A percentile compares a stretch with the other conserved stretches of the same genome.
Evolutionary conservation across 1,140 invertebrate genomes (phyloP).

Genomic region (Sminthurinus signatus): DNA sequence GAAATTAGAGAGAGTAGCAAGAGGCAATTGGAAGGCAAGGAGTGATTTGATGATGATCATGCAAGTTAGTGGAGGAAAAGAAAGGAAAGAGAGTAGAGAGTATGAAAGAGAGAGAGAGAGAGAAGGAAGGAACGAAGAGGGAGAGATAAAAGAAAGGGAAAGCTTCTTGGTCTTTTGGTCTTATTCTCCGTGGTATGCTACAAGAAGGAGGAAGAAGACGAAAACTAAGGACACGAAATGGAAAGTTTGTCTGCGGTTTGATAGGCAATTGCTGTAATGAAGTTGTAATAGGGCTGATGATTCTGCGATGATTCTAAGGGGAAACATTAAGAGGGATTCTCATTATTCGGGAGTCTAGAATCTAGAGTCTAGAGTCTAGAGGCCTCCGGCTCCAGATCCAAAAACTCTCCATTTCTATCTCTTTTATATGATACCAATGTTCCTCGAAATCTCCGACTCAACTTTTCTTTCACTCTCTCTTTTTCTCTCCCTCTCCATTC

Average conservation of each 20-base stretch:
- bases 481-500: constrained; percentile 6
- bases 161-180: no score
- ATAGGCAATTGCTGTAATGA: constrained; percentile 41
- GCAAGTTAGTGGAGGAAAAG: constrained; percentile 27
- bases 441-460: constrained; percentile 17
- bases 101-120: not conserved
- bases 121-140: constrained; percentile 2
- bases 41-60: constrained; percentile 37
- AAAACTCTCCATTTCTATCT: constrained; percentile 26
- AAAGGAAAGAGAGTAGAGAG: constrained; percentile 9
- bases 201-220: constrained; percentile 2
- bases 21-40: constrained; percentile 33
- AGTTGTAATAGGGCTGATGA: constrained; percentile 38
- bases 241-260: constrained; percentile 35
- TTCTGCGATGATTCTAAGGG: constrained; percentile 35
- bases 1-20: constrained; percentile 31
- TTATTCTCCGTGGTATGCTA: no score
- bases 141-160: constrained; percentile 6
- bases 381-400: constrained; percentile 26
- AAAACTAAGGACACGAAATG: constrained; percentile 17
- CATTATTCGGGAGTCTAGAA: constrained; percentile 36
- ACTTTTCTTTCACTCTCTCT: not conserved
- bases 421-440: constrained; percentile 36
- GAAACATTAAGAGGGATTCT: constrained; percentile 40
- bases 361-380: no score